Percentiles rank a stretch among this genome's conserved stretches.
These are phyloP conservation scores for Sinocyclocheilus anshuiensis DNA, from an alignment of 2,113 vertebrate species.

Conservation along the genomic window DNA sequence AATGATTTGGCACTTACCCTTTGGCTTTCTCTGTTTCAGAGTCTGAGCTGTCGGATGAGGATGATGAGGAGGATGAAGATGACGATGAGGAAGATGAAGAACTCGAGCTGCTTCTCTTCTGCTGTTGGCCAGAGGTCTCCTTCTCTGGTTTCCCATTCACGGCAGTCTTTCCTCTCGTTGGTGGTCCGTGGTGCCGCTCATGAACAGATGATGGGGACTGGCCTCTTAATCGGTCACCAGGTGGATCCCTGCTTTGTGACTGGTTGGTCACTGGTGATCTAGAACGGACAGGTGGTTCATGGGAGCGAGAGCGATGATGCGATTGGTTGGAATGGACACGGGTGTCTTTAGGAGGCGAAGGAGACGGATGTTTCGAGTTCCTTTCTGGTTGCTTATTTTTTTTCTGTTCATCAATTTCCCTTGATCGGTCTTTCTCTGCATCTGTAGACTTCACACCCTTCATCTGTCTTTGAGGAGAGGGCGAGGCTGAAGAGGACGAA, in stretches of 20 bases:
- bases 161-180: conserved; percentile 12
- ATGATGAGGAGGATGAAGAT: conserved; percentile 66
- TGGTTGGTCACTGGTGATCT: conserved; percentile 56
- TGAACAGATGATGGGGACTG: neutral
- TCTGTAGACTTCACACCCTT: conserved; percentile 10
- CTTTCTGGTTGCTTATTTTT: conserved; percentile 33
- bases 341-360: conserved; percentile 55
- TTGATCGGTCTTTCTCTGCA: conserved; percentile 44
- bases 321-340: conserved; percentile 43
- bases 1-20: conserved; percentile 60
- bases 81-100: conserved; percentile 69
- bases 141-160: conserved; percentile 67
- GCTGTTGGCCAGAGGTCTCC: conserved; percentile 24
- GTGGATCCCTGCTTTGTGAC: conserved; percentile 48
- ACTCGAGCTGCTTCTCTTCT: conserved; percentile 66
- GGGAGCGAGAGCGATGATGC: conserved; percentile 6
- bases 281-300: conserved; percentile 20
- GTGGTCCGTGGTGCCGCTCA: neutral
- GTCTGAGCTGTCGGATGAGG: conserved; percentile 77
- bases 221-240: conserved; percentile 38
- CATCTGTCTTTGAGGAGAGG: conserved; percentile 48
- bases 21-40: conserved; percentile 71
- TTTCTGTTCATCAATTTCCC: conserved; percentile 27
- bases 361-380: conserved; percentile 10
- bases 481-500: conserved; percentile 70